These are phyloP conservation scores for Otolemur crassicaudatus DNA, from an alignment of 2,797 vertebrate species.

Conservation along the genomic window DNA sequence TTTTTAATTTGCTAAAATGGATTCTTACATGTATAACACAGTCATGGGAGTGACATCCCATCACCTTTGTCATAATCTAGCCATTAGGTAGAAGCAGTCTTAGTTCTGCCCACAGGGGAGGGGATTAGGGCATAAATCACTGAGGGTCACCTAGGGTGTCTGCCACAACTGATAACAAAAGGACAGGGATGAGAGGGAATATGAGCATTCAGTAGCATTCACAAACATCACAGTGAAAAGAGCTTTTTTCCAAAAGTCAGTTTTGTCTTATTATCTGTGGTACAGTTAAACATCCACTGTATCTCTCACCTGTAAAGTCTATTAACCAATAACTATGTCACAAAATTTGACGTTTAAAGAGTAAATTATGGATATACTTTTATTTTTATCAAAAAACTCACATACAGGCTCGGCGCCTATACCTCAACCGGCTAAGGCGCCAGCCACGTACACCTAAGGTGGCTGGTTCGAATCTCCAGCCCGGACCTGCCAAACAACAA, in stretches of 20 bases:
- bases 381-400: background rate
- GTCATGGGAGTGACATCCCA: background rate
- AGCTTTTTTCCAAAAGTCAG: background rate
- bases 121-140: background rate
- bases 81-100: background rate
- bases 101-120: background rate
- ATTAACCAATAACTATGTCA: conserved; percentile 32
- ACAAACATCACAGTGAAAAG: background rate
- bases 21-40: background rate
- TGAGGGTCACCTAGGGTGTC: background rate
- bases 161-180: background rate
- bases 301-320: background rate
- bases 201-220: background rate
- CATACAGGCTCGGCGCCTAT: no score
- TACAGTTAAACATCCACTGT: background rate
- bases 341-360: conserved; percentile 3
- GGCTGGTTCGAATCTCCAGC: no score
- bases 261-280: conserved; percentile 5
- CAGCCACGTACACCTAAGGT: no score
- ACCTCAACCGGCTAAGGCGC: no score
- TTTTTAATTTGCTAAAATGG: background rate
- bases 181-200: background rate
- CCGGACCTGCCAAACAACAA: no score
- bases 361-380: background rate
- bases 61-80: background rate